A percentile compares a stretch with the other conserved stretches of the same genome.
These are phyloP conservation scores for western clawed frog (Xenopus tropicalis) DNA, from an alignment of 2,113 vertebrate species.

Conservation along the genomic window DNA sequence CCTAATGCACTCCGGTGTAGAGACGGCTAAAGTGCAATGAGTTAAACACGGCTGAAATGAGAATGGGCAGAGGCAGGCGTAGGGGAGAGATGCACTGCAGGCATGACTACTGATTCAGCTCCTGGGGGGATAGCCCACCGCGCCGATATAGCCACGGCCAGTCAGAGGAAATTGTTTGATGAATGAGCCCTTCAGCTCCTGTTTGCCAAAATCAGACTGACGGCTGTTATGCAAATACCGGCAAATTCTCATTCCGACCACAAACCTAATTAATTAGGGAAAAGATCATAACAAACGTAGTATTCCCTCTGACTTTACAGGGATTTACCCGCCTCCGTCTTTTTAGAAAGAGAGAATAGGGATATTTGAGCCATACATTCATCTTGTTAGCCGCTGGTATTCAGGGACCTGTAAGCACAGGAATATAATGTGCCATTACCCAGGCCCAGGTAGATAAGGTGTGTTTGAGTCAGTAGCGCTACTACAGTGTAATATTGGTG, in stretches of 20 bases:
- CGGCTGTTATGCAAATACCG: slow-evolving; percentile 28
- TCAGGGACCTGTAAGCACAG: no score
- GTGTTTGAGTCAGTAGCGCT: no score
- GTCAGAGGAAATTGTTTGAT: slow-evolving; percentile 70
- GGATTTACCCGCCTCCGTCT: no score
- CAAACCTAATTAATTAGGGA: slow-evolving; percentile 21
- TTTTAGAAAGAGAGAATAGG: no score
- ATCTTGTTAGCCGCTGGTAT: no score
- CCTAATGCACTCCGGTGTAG: neutral
- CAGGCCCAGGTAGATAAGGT: no score
- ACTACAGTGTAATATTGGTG: no score
- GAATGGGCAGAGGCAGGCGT: slow-evolving; percentile 52
- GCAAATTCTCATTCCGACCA: slow-evolving; percentile 2
- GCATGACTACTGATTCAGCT: slow-evolving; percentile 31
- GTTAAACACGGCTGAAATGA: slow-evolving; percentile 59
- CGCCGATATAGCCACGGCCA: slow-evolving; percentile 66
- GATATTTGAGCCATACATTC: no score
- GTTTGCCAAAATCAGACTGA: slow-evolving; percentile 27
- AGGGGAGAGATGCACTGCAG: slow-evolving; percentile 38
- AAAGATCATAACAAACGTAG: neutral
- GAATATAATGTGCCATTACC: no score
- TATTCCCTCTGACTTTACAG: no score
- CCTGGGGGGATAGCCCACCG: slow-evolving; percentile 53
- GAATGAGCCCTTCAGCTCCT: slow-evolving; percentile 63
- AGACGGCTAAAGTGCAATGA: neutral